Evolutionary conservation across 2,797 vertebrate species (phyloP).

Genomic region (Sebastes matsubarae): DNA sequence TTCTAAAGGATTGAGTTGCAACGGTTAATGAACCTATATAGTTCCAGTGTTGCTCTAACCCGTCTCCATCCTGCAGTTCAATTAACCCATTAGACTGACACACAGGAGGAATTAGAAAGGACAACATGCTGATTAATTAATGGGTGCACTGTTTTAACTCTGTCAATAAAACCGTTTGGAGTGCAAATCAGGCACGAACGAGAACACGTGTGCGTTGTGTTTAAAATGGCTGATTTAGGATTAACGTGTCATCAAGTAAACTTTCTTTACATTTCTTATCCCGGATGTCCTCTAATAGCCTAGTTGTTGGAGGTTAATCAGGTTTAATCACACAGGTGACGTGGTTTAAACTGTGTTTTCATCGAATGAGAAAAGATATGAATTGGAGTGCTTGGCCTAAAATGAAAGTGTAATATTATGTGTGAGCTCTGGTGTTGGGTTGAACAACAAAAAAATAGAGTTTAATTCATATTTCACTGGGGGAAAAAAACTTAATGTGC

Average conservation of each 20-base stretch:
- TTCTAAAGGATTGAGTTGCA: constrained; percentile 37
- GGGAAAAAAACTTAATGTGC: too few relatives aligned
- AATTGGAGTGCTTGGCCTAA: neutral
- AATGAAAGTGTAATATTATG: neutral
- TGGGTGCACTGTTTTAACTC: neutral
- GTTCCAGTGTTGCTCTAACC: constrained; percentile 24
- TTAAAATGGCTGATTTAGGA: neutral
- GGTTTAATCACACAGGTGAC: neutral
- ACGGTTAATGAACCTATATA: constrained; percentile 37
- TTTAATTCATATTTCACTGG: neutral
- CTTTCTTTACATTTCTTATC: neutral
- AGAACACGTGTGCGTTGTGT: neutral
- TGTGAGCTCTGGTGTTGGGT: neutral
- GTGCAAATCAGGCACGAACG: neutral
- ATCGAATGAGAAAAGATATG: neutral
- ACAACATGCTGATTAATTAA: constrained; percentile 44
- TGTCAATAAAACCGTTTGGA: neutral
- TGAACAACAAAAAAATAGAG: neutral
- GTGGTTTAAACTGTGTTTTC: neutral
- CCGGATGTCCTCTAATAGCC: neutral
- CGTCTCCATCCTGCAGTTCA: neutral
- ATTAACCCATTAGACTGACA: constrained; percentile 7
- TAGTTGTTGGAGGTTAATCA: neutral
- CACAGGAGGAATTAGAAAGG: constrained; percentile 8
- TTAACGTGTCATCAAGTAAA: neutral